phyloP scores from a whole-genome alignment of 2,797 vertebrate genomes.

The Chloroceryle amazona region DNA sequence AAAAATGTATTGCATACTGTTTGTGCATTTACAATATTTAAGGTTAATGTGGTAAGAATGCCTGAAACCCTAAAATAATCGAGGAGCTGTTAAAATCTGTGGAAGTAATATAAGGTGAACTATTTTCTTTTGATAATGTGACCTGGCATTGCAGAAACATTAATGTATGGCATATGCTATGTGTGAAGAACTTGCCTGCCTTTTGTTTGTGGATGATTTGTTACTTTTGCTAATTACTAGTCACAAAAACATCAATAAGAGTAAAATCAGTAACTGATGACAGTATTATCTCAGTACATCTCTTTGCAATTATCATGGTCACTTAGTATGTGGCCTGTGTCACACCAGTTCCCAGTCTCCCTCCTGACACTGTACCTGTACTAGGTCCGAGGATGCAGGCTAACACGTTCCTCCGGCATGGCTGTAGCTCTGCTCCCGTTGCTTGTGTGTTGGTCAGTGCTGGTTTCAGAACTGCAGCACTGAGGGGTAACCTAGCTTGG shows the following conservation, averaged over 20 bases:
- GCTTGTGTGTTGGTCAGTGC: neutral
- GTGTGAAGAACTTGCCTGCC: neutral
- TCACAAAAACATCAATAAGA: neutral
- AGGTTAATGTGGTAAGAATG: neutral
- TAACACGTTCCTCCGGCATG: neutral
- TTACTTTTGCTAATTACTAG: neutral
- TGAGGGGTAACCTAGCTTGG: neutral
- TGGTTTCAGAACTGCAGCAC: neutral
- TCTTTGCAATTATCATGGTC: neutral
- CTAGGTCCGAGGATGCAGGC: neutral
- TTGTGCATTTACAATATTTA: neutral
- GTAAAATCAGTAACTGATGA: neutral
- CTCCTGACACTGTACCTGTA: fast-evolving
- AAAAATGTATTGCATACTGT: neutral
- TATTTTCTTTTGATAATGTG: neutral
- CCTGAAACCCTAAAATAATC: neutral
- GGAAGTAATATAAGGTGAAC: neutral
- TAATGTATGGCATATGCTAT: neutral
- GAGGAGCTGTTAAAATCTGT: neutral
- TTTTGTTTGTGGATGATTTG: slow-evolving; percentile 19
- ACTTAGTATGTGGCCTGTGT: neutral
- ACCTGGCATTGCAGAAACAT: neutral
- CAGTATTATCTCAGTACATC: neutral
- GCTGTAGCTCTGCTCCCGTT: neutral
- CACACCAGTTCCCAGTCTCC: neutral